Base-by-base conservation (phyloP, 2,797 vertebrate species). In the Sebastes alutus region DNA sequence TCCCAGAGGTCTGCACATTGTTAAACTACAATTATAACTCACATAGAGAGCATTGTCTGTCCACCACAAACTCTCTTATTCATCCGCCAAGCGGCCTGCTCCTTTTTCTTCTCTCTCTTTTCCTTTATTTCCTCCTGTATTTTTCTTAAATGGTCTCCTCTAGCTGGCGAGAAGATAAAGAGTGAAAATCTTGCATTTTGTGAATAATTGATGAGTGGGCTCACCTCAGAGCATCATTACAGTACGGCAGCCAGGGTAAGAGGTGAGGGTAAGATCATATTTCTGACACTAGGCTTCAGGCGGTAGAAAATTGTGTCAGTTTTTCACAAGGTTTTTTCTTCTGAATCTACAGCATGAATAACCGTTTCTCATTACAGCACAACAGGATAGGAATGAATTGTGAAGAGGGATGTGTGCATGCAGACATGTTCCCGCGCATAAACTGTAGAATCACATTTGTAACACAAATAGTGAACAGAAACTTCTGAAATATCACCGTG, bases 1-100 rank as follows among this genome's bases (percentile, higher is more conserved):
- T 93, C 95, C 94, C 92, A 71, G 82, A 93, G 93, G 94, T 93
- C 93, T 77, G 70, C 86, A 93, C 94, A 95, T 90, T 86, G 94
- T 96, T 94, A 95, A 97, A 96, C 87, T 92, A 95, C 96, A 96
- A 96, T 96, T 95, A 96, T 93, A 96, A 96, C 94, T 93, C 91
- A 88, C 73, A 92, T 85, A 76, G 89, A 92, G 91, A 86, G 84
- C 87, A 93, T 95, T 89, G 91, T 92, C 90, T 82, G 82, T 90
- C 90, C 80, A 86, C 78, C 7, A 52, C 87, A 83, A 81, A 81
- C 81, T 77, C 68, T 84, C 62, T 77, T 77, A 80, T 89, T 93
- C 88, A 79, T 73, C 85, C 22, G 4, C 61, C 75, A 71, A 89
- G 69, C 60, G 27, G 72, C 68, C 81, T 84, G 38, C 82, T 62